These are phyloP conservation scores for Tragopan temminckii DNA, from an alignment of 2,797 vertebrate species.

Conservation along the genomic window DNA sequence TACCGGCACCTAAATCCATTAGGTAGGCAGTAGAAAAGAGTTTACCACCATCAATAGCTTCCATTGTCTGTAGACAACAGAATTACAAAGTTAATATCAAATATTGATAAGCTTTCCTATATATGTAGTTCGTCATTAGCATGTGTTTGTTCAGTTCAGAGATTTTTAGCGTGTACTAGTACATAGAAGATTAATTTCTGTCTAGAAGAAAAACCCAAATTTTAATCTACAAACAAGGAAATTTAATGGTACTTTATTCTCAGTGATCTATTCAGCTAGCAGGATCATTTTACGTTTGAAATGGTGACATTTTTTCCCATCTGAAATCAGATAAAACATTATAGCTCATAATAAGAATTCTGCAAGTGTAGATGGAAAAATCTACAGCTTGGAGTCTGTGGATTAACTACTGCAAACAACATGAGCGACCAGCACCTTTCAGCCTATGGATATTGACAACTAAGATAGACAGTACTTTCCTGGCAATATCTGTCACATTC, in stretches of 20 bases:
- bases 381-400: not conserved
- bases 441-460: rapidly evolving
- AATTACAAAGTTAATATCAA: not conserved
- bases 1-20: constrained; percentile 86
- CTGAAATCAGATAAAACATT: not conserved
- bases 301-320: not conserved
- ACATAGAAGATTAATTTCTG: not conserved
- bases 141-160: not conserved
- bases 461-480: not conserved
- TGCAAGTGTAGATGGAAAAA: not conserved
- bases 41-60: constrained; percentile 88
- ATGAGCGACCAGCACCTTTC: not conserved
- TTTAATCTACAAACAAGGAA: not conserved
- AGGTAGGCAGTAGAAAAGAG: constrained; percentile 86
- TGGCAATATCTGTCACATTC: not conserved
- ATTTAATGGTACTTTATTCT: not conserved
- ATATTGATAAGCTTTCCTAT: not conserved
- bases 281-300: not conserved
- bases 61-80: constrained; percentile 84
- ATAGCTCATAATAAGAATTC: not conserved
- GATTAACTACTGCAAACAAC: not conserved
- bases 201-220: not conserved
- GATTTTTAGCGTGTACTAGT: not conserved
- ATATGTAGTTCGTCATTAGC: not conserved
- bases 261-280: not conserved